These are phyloP conservation scores for Drosophila macrospina DNA, from an alignment of 2,888 invertebrate species.

Conservation along the genomic window DNA sequence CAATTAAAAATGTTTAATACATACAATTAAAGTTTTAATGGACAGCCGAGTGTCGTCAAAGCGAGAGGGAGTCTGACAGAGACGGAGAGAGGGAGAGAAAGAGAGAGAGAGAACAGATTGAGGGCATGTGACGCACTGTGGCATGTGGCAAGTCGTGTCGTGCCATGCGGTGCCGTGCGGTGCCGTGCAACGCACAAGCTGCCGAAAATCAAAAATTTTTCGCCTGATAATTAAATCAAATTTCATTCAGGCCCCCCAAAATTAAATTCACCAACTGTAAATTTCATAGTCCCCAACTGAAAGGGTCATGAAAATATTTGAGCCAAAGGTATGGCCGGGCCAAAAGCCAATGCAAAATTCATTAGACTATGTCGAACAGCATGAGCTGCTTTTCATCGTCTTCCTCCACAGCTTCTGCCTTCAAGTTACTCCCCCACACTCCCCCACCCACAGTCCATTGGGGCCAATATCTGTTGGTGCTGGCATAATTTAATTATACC, in stretches of 20 bases:
- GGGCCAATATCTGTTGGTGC: conserved; percentile 6
- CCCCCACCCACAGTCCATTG: not conserved
- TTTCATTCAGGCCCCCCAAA: conserved; percentile 51
- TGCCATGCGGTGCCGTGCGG: too few species aligned
- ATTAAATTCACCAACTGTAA: conserved; percentile 58
- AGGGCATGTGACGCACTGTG: not conserved
- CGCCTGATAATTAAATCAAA: conserved; percentile 63
- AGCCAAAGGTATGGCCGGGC: conserved; percentile 12
- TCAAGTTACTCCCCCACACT: not conserved
- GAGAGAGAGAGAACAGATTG: not conserved
- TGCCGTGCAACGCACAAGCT: not conserved
- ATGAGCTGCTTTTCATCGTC: not conserved
- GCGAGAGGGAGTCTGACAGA: not conserved
- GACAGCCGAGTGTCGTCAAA: conserved; percentile 35
- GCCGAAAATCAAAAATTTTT: conserved; percentile 61
- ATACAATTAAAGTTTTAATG: conserved; percentile 72
- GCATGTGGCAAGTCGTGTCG: not conserved
- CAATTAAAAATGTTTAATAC: conserved; percentile 66
- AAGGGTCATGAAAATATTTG: conserved; percentile 16
- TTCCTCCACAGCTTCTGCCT: not conserved
- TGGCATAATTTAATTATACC: conserved; percentile 62
- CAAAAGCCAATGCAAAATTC: conserved; percentile 19
- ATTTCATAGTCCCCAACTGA: conserved; percentile 24
- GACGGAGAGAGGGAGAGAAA: not conserved
- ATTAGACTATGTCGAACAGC: conserved; percentile 8